phyloP scores from a whole-genome alignment of 2,888 invertebrate species.

The Adelphocoris suturalis region DNA sequence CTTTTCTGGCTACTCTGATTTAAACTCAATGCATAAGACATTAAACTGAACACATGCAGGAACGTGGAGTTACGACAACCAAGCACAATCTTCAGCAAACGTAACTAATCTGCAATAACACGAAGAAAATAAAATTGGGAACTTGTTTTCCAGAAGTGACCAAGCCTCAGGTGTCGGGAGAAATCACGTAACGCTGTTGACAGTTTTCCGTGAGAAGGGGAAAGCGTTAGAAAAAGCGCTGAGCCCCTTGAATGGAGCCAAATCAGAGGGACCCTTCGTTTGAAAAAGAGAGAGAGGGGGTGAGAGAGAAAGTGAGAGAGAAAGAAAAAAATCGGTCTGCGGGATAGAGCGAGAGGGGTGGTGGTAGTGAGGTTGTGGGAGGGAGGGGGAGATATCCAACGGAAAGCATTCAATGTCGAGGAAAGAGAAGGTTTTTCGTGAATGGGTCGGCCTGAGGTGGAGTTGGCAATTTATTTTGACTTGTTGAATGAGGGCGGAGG shows the following conservation, averaged over 20 bases:
- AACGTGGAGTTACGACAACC: no score
- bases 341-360: neutral
- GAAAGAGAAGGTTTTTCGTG: neutral
- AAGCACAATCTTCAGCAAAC: no score
- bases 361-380: no score
- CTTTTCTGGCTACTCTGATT: no score
- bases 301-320: neutral
- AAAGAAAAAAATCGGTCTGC: neutral
- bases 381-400: neutral
- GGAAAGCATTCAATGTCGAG: neutral
- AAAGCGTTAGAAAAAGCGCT: conserved; percentile 16
- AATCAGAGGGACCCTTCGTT: conserved; percentile 34
- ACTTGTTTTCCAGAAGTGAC: conserved; percentile 25
- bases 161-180: conserved; percentile 26
- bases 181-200: conserved; percentile 27
- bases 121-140: neutral
- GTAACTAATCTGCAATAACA: neutral
- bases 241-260: conserved; percentile 52
- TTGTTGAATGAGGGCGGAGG: conserved; percentile 46
- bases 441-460: neutral
- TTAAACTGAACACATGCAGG: no score
- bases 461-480: conserved; percentile 60
- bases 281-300: neutral
- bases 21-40: no score
- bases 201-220: neutral